Conservation (phyloP, 2,113 vertebrate genomes). For the Symphodus melops region DNA sequence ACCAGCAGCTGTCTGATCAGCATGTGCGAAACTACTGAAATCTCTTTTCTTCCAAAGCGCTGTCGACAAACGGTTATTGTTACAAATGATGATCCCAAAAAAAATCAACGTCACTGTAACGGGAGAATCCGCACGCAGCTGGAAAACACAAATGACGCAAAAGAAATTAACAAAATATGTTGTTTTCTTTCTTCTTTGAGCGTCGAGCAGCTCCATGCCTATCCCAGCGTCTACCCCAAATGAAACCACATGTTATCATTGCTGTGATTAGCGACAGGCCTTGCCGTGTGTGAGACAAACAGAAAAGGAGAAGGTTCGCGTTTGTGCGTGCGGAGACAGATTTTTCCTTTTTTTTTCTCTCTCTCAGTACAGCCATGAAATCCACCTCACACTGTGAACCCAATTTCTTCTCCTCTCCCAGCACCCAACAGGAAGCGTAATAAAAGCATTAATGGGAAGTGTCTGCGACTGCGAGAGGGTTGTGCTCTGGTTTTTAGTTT, state of each 20-base stretch:
- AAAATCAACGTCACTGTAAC: background rate
- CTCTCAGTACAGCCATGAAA: slow-evolving; percentile 18
- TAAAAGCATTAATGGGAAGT: slow-evolving; percentile 39
- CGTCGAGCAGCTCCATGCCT: background rate
- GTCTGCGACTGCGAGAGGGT: slow-evolving; percentile 21
- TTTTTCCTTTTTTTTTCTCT: too few relatives aligned
- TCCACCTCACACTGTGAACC: background rate
- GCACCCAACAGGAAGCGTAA: slow-evolving; percentile 44
- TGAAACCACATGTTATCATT: slow-evolving; percentile 13
- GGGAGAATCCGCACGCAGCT: background rate
- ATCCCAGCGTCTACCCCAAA: background rate
- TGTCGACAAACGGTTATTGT: background rate
- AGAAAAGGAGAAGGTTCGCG: background rate
- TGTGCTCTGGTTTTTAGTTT: background rate
- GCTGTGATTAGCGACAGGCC: slow-evolving; percentile 4
- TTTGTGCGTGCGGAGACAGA: slow-evolving; percentile 1
- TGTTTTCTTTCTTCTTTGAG: background rate
- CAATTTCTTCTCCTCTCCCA: slow-evolving; percentile 1
- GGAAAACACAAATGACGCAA: background rate
- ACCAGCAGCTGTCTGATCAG: background rate
- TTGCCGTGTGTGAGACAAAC: slow-evolving; percentile 15
- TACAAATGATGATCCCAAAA: background rate
- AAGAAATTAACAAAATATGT: background rate
- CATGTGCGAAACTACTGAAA: too few relatives aligned
- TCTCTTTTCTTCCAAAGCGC: background rate